These are phyloP conservation scores for Pomacea canaliculata DNA, from an alignment of 2,888 invertebrate genomes.

Conservation along the genomic window DNA sequence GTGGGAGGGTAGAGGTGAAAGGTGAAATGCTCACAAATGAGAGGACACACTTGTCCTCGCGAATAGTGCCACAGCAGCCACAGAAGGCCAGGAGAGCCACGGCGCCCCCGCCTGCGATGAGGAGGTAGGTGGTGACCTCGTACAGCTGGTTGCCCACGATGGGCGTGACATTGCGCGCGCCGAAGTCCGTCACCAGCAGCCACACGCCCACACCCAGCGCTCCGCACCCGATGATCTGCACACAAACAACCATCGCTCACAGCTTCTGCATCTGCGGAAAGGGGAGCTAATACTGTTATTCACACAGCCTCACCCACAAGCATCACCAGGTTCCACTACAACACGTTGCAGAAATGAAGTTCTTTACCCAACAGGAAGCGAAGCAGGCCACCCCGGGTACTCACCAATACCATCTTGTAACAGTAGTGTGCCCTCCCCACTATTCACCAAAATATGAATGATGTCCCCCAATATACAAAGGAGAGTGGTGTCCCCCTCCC, in stretches of 20 bases:
- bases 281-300: no score
- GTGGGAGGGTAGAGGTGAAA: no score
- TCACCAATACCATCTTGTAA: conserved; percentile 48
- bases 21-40: conserved; percentile 56
- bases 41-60: conserved; percentile 62
- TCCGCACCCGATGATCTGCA: conserved; percentile 59
- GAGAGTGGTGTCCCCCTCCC: background rate
- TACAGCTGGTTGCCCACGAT: conserved; percentile 56
- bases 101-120: conserved; percentile 60
- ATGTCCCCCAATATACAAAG: conserved; percentile 45
- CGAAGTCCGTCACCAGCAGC: conserved; percentile 62
- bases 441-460: conserved; percentile 18
- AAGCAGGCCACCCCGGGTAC: no score
- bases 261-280: no score
- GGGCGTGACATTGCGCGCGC: conserved; percentile 60
- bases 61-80: conserved; percentile 63
- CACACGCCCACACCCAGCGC: conserved; percentile 60
- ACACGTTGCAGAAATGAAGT: conserved; percentile 13
- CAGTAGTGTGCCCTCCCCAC: conserved; percentile 43
- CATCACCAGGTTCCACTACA: conserved; percentile 43
- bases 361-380: background rate
- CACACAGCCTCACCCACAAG: background rate
- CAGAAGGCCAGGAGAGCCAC: conserved; percentile 63
- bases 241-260: background rate
- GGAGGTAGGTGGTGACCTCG: conserved; percentile 61